These are phyloP conservation scores for Epinephelus cyanopodus DNA, from an alignment of 2,113 vertebrate genomes.

Conservation along the genomic window DNA sequence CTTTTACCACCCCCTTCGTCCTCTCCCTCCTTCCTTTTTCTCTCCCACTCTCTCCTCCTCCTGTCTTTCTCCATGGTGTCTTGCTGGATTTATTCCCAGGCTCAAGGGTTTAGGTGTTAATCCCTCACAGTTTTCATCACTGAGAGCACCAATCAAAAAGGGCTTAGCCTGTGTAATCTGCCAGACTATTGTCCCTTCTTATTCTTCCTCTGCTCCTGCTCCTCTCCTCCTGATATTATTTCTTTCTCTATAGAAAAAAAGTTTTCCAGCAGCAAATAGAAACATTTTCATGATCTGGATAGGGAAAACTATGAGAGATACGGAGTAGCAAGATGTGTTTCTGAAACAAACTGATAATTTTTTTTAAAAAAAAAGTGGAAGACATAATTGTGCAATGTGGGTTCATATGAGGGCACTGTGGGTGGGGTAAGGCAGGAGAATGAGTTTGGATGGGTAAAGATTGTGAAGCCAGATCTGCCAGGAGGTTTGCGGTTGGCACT, in stretches of 20 bases:
- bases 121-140: constrained; percentile 70
- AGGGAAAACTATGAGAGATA: neutral
- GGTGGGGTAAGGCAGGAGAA: neutral
- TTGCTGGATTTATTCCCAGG: constrained; percentile 45
- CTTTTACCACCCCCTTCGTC: neutral
- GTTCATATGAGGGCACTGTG: constrained; percentile 24
- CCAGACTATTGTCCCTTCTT: constrained; percentile 31
- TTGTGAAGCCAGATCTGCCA: constrained; percentile 44
- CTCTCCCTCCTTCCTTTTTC: neutral
- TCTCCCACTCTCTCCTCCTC: neutral
- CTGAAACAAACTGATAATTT: neutral
- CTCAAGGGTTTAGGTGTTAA: constrained; percentile 60
- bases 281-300: neutral
- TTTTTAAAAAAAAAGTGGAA: too few species aligned
- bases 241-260: neutral
- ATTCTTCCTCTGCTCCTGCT: neutral
- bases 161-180: constrained; percentile 64
- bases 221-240: neutral
- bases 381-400: neutral
- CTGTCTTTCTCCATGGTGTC: constrained; percentile 38
- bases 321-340: neutral
- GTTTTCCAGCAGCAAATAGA: neutral
- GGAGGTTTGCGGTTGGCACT: constrained; percentile 38
- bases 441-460: neutral
- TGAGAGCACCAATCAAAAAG: constrained; percentile 73